phyloP scores from a whole-genome alignment of 2,888 invertebrate genomes.

The Herminia tarsipennalis region DNA sequence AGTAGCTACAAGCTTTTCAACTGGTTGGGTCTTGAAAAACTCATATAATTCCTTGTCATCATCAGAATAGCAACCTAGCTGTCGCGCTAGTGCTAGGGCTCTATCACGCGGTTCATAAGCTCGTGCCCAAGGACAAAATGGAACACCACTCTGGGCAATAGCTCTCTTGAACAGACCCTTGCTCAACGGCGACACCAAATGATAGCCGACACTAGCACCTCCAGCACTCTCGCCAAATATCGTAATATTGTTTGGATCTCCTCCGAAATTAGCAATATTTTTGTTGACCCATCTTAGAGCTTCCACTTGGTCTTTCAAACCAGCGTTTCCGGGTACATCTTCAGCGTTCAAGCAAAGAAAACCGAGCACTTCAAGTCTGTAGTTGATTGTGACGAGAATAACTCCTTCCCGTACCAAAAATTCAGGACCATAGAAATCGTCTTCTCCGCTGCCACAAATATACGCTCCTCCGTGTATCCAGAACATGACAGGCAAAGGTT shows the following conservation, averaged over 20 bases:
- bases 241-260: constrained; percentile 45
- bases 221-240: constrained; percentile 60
- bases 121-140: constrained; percentile 83
- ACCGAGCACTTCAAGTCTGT: constrained; percentile 45
- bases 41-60: constrained; percentile 41
- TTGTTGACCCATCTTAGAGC: constrained; percentile 47
- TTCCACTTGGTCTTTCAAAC: constrained; percentile 49
- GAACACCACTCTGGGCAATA: constrained; percentile 88
- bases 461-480: constrained; percentile 45
- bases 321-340: constrained; percentile 53
- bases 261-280: constrained; percentile 46
- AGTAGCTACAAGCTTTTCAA: constrained; percentile 25
- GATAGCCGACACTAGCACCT: constrained; percentile 49
- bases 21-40: constrained; percentile 41
- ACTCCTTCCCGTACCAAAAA: constrained; percentile 43
- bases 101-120: constrained; percentile 74
- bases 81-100: constrained; percentile 43
- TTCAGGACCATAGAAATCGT: constrained; percentile 40
- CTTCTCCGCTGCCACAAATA: constrained; percentile 42
- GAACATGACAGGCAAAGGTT: constrained; percentile 39
- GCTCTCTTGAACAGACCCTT: constrained; percentile 64
- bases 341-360: constrained; percentile 43
- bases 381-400: constrained; percentile 38
- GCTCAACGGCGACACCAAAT: constrained; percentile 64
- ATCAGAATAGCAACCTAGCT: constrained; percentile 41